Evolutionary conservation across 2,888 invertebrate species (phyloP), one percentile per base, ranked within the genome.

Genomic region (Lasioglossum marginatum): DNA sequence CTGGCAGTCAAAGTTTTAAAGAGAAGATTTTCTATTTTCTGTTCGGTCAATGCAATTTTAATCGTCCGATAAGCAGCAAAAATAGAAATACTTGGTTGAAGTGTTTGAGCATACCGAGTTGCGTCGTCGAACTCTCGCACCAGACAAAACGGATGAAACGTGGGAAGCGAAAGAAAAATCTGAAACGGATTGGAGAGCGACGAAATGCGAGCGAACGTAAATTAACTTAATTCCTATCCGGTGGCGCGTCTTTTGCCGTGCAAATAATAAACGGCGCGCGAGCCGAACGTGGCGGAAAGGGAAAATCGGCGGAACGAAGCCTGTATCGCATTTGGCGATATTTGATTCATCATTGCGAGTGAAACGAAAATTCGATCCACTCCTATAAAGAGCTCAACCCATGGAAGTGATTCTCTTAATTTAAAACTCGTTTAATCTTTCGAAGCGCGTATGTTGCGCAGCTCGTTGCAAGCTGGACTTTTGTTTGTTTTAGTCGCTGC

Each of bases 251-350:
- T 52, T 52, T 63, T 19, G 37, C 19, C 37, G 31, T 16, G 16
- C 43, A 10, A 37, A 72, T 34, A 16, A 8, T 66, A 66, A 76
- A 76, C 10, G 10, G 37, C 43, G 16, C 19, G 2, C 34, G 66
- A 31, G 23, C 23, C 66, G 66, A 34, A 66, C 19, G 31, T 1
- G 23, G 74, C 16, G 40, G 3, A 14, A 74, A 45, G 72, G 63
- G 75, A 43, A 70, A 76, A 75, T 82, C 57, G 71, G 3, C 14
- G 82, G 27, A 52, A 82, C 76, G 76, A 83, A 79, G 34, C 31
- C 75, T 71, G 27, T 37, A 82, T 84, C 34, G 82, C 60, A 27
- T 27, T 52, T 8, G 63, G 6, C 52, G 63, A 31, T 27, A 68
- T 68, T 68, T 37, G 19, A 68, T 68, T 37, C 19, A 63, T 31